phyloP scores from a whole-genome alignment of 2,888 invertebrate genomes.

The Caradrina kadenii region DNA sequence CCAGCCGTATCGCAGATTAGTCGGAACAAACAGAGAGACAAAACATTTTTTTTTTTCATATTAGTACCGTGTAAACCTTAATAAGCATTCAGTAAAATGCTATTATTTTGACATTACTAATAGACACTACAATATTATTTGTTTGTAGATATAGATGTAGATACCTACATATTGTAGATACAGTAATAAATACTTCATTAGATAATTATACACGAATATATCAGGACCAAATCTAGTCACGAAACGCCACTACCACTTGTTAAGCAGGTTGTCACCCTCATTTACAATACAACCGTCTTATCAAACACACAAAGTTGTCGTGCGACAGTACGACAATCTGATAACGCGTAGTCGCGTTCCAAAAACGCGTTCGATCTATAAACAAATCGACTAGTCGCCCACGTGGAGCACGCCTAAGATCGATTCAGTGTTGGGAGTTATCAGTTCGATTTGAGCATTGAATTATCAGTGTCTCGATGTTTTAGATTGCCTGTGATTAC shows the following conservation, averaged over 20 bases:
- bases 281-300: slow-evolving; percentile 54
- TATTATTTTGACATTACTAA: too few relatives aligned
- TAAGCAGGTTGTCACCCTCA: slow-evolving; percentile 39
- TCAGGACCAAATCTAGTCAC: slow-evolving; percentile 25
- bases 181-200: slow-evolving; percentile 20
- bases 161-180: not conserved
- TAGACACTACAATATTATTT: too few relatives aligned
- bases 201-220: slow-evolving; percentile 27
- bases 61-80: too few relatives aligned
- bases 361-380: slow-evolving; percentile 56
- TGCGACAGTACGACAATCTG: slow-evolving; percentile 55
- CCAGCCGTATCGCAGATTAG: too few relatives aligned
- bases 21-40: too few relatives aligned
- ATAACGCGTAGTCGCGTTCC: slow-evolving; percentile 49
- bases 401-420: slow-evolving; percentile 39
- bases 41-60: too few relatives aligned
- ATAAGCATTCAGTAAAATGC: too few relatives aligned
- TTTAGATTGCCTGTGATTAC: slow-evolving; percentile 51
- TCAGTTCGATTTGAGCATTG: slow-evolving; percentile 46
- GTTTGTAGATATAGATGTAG: too few relatives aligned
- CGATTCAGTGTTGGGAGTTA: slow-evolving; percentile 39
- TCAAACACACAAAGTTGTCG: slow-evolving; percentile 56
- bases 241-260: slow-evolving; percentile 15
- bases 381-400: slow-evolving; percentile 57
- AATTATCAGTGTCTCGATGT: slow-evolving; percentile 46